Base-by-base conservation (phyloP, 2,113 vertebrate species). In the Apus apus region DNA sequence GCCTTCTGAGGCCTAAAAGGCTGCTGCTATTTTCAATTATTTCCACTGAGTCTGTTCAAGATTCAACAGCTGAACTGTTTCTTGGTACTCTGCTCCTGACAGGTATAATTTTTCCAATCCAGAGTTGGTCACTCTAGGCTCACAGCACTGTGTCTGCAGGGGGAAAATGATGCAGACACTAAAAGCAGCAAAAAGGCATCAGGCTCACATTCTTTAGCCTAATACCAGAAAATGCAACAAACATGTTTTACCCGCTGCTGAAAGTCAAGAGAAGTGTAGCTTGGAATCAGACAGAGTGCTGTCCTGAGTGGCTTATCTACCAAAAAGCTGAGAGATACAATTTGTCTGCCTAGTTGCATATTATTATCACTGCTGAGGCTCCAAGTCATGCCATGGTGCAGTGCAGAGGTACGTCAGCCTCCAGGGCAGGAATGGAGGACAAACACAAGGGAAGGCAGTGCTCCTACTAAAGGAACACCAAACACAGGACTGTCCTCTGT, bases 101-200 rank as follows among this genome's bases (percentile, higher is more conserved):
- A 93, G 60, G 46, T 71, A 76, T 75, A 65, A 79, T 64, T 34
- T 80, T 91, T 94, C 70, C 86, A 87, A 92, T 89, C 76, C 87
- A 50, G 62, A 92, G 79, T 30, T 58, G 75, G 74, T 77, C 57
- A 18, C 68, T 83, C 40, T 58, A 78, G 48, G 54, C 64, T 93
- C 66, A 26, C 56, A 89, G 58, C 27, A 66, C 71, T 23, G 20
- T 40, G 36, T 71, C 96, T 84, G 87, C 54, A 68, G 88, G 75
- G 77, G 85, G 73, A 46, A 50, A 92, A 50, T 57, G 62, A 87
- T 4, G 0, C 29, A 68, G 62, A n/a, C 0, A 7, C 64, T 38
- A 60, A 85, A 92, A 83, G 45, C 45, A 66, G 67, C 38, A 61
- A 66, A 78, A 89, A 88, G 25, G 40, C 65, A 70, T 34, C 8